Percentiles rank a stretch among this genome's conserved stretches.
Evolutionary conservation across 2,888 invertebrate genomes (phyloP).

Genomic region (Phalangium opilio): DNA sequence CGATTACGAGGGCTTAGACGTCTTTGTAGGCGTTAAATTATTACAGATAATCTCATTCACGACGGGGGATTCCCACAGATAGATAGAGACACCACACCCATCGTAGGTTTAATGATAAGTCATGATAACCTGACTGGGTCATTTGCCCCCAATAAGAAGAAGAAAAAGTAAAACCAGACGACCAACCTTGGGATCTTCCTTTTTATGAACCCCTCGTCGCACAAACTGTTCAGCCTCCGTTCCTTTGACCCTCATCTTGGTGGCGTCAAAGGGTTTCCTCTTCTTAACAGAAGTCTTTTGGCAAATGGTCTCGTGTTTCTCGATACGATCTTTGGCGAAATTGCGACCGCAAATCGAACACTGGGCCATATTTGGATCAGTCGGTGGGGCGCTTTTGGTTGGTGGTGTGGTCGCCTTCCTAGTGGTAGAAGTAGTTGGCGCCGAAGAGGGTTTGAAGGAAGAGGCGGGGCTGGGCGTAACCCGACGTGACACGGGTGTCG

Average conservation of each 20-base stretch:
- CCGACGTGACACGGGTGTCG: no score
- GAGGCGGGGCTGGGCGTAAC: no score
- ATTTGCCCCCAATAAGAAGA: no score
- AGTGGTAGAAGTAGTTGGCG: no score
- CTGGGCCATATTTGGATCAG: slow-evolving; percentile 3
- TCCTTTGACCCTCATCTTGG: slow-evolving; percentile 74
- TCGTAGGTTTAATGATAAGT: not conserved
- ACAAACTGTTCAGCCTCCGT: slow-evolving; percentile 71
- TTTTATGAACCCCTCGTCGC: slow-evolving; percentile 21
- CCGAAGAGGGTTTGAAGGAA: no score
- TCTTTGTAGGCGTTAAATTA: no score
- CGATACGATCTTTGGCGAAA: slow-evolving; percentile 64
- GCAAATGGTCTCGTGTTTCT: slow-evolving; percentile 72
- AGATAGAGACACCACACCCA: not conserved
- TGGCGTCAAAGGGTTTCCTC: slow-evolving; percentile 77
- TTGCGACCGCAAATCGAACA: slow-evolving; percentile 63
- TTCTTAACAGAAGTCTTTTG: slow-evolving; percentile 56
- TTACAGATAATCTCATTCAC: no score
- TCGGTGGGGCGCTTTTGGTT: not conserved
- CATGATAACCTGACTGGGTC: not conserved
- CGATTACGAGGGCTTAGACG: no score
- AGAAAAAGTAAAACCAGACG: no score
- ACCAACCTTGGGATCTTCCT: slow-evolving; percentile 14
- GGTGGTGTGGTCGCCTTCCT: no score
- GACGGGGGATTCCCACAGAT: not conserved